Percentiles rank a stretch among this genome's conserved stretches.
Conservation (phyloP, 1,140 invertebrate genomes). For the Drosophila lini region DNA sequence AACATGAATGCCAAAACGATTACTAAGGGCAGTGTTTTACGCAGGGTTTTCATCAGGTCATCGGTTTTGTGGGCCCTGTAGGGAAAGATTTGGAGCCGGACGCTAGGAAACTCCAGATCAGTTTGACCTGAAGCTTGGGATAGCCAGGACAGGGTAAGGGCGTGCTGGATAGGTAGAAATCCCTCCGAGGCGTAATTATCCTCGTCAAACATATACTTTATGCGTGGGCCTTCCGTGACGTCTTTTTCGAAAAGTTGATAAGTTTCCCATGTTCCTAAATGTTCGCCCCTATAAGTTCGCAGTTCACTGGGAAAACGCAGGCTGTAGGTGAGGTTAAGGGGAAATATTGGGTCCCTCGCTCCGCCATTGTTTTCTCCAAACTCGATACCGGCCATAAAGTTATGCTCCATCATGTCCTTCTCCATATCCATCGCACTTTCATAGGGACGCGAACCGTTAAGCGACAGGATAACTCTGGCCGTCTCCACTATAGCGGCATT, state of each 20-base stretch:
- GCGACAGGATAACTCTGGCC: not conserved
- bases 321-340: slow-evolving; percentile 20
- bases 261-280: slow-evolving; percentile 54
- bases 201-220: not conserved
- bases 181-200: slow-evolving; percentile 82
- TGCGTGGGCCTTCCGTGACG: slow-evolving; percentile 53
- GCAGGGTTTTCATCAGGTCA: slow-evolving; percentile 87
- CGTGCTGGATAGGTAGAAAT: slow-evolving; percentile 87
- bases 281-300: not conserved
- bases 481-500: not conserved
- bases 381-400: slow-evolving; percentile 36
- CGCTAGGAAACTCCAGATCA: slow-evolving; percentile 15
- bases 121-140: slow-evolving; percentile 4
- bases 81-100: slow-evolving; percentile 87
- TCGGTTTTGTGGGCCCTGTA: slow-evolving; percentile 90
- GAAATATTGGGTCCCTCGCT: not conserved
- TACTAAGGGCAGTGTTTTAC: slow-evolving; percentile 90
- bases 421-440: slow-evolving; percentile 21
- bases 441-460: slow-evolving; percentile 28
- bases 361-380: not conserved
- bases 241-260: slow-evolving; percentile 25
- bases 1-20: slow-evolving; percentile 91
- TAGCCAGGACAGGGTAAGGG: slow-evolving; percentile 84
- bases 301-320: slow-evolving; percentile 53
- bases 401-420: slow-evolving; percentile 23